Base-by-base conservation (phyloP, 2,797 vertebrate genomes). In the Falco novaeseelandiae region DNA sequence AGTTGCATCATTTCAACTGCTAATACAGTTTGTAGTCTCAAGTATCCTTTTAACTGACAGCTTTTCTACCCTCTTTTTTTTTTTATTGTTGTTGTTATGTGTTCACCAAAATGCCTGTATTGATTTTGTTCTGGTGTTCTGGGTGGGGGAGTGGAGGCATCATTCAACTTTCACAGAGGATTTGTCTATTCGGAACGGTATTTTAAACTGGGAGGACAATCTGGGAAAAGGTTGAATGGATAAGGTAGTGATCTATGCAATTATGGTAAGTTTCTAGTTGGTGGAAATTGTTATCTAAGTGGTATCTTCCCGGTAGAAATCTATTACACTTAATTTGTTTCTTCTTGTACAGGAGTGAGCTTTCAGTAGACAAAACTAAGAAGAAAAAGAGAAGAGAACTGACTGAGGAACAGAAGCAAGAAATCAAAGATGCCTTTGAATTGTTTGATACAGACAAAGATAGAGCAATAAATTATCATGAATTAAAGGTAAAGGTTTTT, bases 351-450 rank as follows among this genome's bases (percentile, higher is more conserved):
- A 99, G 99, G 97, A 95, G 97, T 42, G 99, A 99, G 13, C 97
- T 98, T 59, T 91, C 96, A 5, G 96, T 97, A 65, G 99, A 99
- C 85, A 99, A 98, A 98, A 97, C 93, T 71, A 99, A 98, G 89
- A 98, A 98, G 25, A 99, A 98, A 97, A 99, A 99, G 96, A 98
- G 98, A 97, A 98, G 98, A 95, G 99, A 99, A 94, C 97, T 99
- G 26, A 99, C 98, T 14, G 99, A 99, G 93, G 99, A 99, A 40
- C 99, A 99, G 97, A 99, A 98, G 71, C 98, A 99, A 87, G 99
- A 99, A 97, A 98, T 99, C 94, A 99, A 99, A 97, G 99, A 99
- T 98, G 99, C 99, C 9, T 99, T 99, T 95, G 99, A 99, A 51
- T 86, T 99, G 77, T 99, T 99, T 79, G 99, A 99, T 96, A 99